Evolutionary conservation across 2,888 invertebrate species (phyloP), one percentile per base, ranked within the genome.

Genomic region (Ptilodon capucinus): DNA sequence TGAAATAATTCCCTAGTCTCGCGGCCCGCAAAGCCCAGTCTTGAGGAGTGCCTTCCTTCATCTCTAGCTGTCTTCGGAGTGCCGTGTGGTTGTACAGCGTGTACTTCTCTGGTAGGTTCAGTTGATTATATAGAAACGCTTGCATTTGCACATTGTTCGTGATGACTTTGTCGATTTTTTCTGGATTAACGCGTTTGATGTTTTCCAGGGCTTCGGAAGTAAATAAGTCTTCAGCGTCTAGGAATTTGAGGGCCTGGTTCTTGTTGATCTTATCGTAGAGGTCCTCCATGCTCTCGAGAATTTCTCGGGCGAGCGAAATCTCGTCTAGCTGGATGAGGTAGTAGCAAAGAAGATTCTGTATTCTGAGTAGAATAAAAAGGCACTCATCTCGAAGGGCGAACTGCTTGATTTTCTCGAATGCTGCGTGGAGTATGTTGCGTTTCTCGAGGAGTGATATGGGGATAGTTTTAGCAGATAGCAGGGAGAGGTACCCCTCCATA

Each of bases 91-190:
- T 92, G 57, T 92, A 92, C 13, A 87, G 64, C 5, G 91, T 91
- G 58, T 92, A 93, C 54, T 91, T 88, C 21, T 91, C 84, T 6
- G 89, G 86, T 51, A 91, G 60, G 45, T 92, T 92, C 40, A 92
- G 67, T 69, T 92, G 92, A 46, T 92, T 92, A 60, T 93, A 93
- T 38, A 93, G 74, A 81, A 92, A 93, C 3, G 92, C 92, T 63
- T 93, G 84, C 92, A 93, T 93, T 63, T 93, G 93, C 44, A 93
- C 81, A 63, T 93, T 94, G 63, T 93, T 93, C 0, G 93, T 92
- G 28, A 92, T 86, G 2, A 93, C 77, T 64, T 92, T 92, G 57
- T 93, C 92, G 16, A 93, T 83, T 72, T 92, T 92, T 42, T 84
- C 84, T 2, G 86, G 86, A 53, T 82, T 83, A 5, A 89, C 80